A percentile compares a stretch with the other conserved stretches of the same genome.
phyloP scores from a whole-genome alignment of 2,888 invertebrate species.

The Notodonta dromedarius region DNA sequence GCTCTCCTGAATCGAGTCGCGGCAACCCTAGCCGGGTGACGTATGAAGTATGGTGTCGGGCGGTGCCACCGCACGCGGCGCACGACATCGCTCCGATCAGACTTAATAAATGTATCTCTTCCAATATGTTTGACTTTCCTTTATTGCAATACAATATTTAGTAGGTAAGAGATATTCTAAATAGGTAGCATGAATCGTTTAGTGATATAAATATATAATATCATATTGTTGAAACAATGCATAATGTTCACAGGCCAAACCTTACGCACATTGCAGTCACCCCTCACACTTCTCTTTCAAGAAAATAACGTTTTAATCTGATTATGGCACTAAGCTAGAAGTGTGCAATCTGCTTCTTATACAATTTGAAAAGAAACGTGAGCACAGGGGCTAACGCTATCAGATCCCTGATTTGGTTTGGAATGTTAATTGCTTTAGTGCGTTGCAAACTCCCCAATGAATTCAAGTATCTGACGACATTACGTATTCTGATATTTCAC shows the following conservation, averaged over 20 bases:
- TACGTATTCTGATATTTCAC: slow-evolving; percentile 41
- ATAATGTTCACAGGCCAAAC: too few species aligned
- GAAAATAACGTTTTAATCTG: too few species aligned
- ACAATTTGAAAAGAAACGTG: too few species aligned
- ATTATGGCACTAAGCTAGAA: too few species aligned
- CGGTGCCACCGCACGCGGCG: slow-evolving; percentile 17
- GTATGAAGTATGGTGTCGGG: slow-evolving; percentile 20
- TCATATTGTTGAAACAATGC: too few species aligned
- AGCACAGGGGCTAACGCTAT: neutral
- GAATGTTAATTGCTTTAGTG: slow-evolving; percentile 3
- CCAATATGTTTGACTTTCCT: slow-evolving; percentile 5
- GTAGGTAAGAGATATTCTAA: too few species aligned
- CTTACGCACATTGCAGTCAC: too few species aligned
- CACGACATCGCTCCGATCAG: slow-evolving; percentile 7
- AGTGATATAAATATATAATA: too few species aligned
- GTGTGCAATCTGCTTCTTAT: too few species aligned
- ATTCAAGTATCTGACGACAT: slow-evolving; percentile 1
- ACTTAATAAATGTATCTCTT: slow-evolving; percentile 5
- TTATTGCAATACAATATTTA: neutral
- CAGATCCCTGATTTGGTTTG: neutral
- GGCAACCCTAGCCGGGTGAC: neutral
- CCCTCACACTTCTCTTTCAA: too few species aligned
- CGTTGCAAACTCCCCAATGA: neutral
- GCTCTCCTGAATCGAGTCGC: neutral
- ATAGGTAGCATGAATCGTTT: too few species aligned